These are phyloP conservation scores for Caenorhabditis inopinata DNA, from an alignment of 1,140 invertebrate genomes.

Conservation along the genomic window DNA sequence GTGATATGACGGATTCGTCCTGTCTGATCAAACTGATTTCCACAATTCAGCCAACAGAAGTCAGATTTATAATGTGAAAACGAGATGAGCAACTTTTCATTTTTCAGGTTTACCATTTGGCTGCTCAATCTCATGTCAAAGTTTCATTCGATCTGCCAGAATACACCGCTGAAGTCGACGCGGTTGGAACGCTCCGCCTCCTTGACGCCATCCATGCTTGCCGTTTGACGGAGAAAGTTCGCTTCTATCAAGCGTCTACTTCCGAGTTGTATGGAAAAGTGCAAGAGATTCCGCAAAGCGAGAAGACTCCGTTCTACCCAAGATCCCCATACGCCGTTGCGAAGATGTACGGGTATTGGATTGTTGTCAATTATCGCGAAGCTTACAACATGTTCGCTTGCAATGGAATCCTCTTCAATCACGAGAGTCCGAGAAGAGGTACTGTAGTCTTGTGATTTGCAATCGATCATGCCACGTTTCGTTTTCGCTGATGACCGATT, in stretches of 20 bases:
- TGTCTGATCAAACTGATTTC: conserved; percentile 93
- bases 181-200: conserved; percentile 88
- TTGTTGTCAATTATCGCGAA: conserved; percentile 94
- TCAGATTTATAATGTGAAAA: neutral
- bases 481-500: neutral
- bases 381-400: conserved; percentile 96
- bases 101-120: conserved; percentile 85
- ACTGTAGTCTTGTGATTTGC: conserved; percentile 6
- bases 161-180: conserved; percentile 98
- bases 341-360: conserved; percentile 98
- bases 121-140: conserved; percentile 99
- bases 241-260: conserved; percentile 97
- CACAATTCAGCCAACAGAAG: conserved; percentile 81
- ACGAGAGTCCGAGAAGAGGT: conserved; percentile 93
- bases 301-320: conserved; percentile 97
- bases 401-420: conserved; percentile 98
- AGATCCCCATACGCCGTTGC: conserved; percentile 98
- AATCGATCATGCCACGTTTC: neutral
- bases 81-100: too few relatives aligned
- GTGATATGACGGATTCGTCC: conserved; percentile 96
- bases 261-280: conserved; percentile 98
- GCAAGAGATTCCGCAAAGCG: conserved; percentile 86
- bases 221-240: conserved; percentile 79
- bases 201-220: conserved; percentile 93
- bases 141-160: conserved; percentile 94